A percentile compares a stretch with the other conserved stretches of the same genome.
phyloP scores from a whole-genome alignment of 35 echinoderm and acorn worm species.

The Apostichopus californicus region DNA sequence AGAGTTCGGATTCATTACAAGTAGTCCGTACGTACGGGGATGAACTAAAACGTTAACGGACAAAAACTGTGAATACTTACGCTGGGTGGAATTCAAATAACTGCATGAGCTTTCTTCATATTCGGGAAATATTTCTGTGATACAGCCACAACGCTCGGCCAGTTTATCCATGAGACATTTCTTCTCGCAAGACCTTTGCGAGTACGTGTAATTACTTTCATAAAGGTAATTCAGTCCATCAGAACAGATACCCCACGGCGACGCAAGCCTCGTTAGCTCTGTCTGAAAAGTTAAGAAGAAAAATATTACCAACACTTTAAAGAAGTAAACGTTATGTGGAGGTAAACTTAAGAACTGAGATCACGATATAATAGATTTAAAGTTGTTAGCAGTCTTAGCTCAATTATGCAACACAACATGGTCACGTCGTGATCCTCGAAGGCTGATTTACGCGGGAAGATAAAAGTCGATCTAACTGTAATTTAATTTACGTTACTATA shows the following conservation, averaged over 20 bases:
- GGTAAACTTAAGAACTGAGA: too few species aligned
- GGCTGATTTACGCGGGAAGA: too few species aligned
- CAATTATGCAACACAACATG: too few species aligned
- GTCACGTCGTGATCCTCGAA: too few species aligned
- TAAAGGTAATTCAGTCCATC: background rate
- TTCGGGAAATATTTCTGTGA: background rate
- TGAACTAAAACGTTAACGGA: background rate
- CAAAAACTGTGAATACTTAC: background rate
- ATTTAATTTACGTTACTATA: too few species aligned
- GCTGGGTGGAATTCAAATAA: conserved; percentile 16
- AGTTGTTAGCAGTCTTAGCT: too few species aligned
- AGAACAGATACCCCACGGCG: conserved; percentile 1
- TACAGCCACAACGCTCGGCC: conserved; percentile 2
- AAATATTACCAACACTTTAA: background rate
- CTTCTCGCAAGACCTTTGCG: conserved; percentile 26
- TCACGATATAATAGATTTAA: too few species aligned
- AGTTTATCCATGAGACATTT: background rate
- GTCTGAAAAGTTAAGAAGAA: background rate
- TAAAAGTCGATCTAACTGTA: too few species aligned
- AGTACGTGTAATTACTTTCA: background rate
- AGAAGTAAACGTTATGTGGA: too few species aligned
- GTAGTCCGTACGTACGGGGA: background rate
- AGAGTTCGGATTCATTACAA: background rate
- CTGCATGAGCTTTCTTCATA: background rate
- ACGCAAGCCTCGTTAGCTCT: background rate